Conservation (phyloP, 2,113 vertebrate species). For the Syngnathoides biaculeatus region DNA sequence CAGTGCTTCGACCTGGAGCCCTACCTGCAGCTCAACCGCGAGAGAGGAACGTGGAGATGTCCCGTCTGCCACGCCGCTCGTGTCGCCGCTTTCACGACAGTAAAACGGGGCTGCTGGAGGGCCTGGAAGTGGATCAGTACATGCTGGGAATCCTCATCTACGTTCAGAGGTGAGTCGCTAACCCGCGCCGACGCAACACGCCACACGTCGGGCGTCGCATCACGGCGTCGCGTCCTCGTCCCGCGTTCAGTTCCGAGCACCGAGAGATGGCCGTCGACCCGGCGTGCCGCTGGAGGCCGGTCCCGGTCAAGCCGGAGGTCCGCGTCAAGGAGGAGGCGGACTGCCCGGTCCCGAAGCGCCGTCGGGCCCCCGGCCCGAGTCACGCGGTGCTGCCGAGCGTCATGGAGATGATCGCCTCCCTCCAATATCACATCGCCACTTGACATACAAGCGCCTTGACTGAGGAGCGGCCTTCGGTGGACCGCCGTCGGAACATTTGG, state of each 20-base stretch:
- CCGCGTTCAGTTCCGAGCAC: conserved; percentile 82
- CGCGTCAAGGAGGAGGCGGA: conserved; percentile 88
- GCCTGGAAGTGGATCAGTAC: conserved; percentile 94
- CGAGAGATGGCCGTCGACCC: conserved; percentile 96
- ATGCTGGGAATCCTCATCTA: conserved; percentile 92
- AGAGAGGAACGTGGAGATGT: conserved; percentile 80
- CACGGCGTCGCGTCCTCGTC: too few relatives aligned
- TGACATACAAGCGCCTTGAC: too few relatives aligned
- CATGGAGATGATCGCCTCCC: conserved; percentile 91
- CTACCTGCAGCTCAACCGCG: conserved; percentile 78
- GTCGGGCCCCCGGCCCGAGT: conserved; percentile 84
- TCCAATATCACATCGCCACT: conserved; percentile 27
- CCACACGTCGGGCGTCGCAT: too few relatives aligned
- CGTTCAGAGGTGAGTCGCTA: conserved; percentile 82
- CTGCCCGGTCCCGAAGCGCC: conserved; percentile 83
- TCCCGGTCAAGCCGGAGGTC: conserved; percentile 85
- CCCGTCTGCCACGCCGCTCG: too few relatives aligned
- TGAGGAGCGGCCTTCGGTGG: too few relatives aligned
- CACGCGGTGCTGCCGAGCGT: conserved; percentile 90
- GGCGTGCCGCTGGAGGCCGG: conserved; percentile 89
- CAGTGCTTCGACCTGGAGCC: conserved; percentile 88
- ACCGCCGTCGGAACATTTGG: too few relatives aligned
- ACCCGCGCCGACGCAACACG: too few relatives aligned
- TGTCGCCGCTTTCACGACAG: too few relatives aligned
- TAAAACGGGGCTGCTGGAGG: conserved; percentile 89